phyloP scores from a whole-genome alignment of 53 echinoderm and acorn worm species.

The Henricia sp. region DNA sequence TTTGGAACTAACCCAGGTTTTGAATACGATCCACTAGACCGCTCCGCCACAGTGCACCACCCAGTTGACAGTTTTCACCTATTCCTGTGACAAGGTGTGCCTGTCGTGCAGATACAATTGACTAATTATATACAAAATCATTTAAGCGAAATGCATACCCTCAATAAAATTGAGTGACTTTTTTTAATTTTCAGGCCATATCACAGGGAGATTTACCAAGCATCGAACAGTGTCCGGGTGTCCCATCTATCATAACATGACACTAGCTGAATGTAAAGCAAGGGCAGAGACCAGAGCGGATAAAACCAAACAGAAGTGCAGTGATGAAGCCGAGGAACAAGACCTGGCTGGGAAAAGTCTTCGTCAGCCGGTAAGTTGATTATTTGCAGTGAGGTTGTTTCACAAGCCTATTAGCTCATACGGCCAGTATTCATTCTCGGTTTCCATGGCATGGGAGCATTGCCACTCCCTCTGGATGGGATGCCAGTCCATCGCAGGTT shows the following conservation, averaged over 20 bases:
- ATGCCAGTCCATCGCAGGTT: no score
- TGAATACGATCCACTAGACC: no score
- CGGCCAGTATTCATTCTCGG: neutral
- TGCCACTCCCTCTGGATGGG: no score
- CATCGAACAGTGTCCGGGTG: slow-evolving; percentile 94
- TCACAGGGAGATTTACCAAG: slow-evolving; percentile 95
- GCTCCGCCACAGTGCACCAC: no score
- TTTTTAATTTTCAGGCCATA: slow-evolving; percentile 90
- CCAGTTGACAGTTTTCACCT: no score
- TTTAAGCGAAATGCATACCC: no score
- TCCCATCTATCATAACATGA: slow-evolving; percentile 96
- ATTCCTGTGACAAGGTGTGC: no score
- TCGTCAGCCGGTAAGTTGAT: slow-evolving; percentile 80
- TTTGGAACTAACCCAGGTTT: no score
- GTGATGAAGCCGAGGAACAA: slow-evolving; percentile 67
- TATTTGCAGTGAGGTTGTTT: neutral
- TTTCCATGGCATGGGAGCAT: no score
- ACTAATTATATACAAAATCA: no score
- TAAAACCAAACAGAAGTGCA: slow-evolving; percentile 63
- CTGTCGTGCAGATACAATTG: no score
- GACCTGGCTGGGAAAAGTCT: slow-evolving; percentile 73
- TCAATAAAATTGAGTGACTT: no score
- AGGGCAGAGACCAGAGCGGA: slow-evolving; percentile 66
- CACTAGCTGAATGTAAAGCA: slow-evolving; percentile 80
- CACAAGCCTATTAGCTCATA: neutral